These are phyloP conservation scores for Cirrhinus mrigala DNA, from an alignment of 2,797 vertebrate genomes.

Conservation along the genomic window DNA sequence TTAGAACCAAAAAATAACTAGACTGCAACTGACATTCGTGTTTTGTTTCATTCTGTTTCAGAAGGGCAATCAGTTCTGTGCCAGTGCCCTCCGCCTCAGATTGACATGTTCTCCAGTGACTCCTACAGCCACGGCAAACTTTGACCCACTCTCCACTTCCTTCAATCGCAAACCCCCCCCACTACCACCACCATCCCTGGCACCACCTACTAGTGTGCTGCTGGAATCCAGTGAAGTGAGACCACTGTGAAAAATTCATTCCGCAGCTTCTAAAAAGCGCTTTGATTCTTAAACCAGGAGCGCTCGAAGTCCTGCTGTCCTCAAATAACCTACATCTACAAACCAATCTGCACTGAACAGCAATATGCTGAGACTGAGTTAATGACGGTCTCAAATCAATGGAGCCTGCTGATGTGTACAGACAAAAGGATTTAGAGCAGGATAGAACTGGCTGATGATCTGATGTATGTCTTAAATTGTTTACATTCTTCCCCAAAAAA, in stretches of 20 bases:
- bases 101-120: constrained; percentile 69
- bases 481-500: background rate
- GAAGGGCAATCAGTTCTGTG: constrained; percentile 75
- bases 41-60: constrained; percentile 58
- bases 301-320: constrained; percentile 44
- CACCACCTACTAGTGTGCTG: constrained; percentile 56
- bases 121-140: constrained; percentile 61
- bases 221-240: constrained; percentile 71
- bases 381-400: constrained; percentile 36
- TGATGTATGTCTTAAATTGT: background rate
- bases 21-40: background rate
- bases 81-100: constrained; percentile 68
- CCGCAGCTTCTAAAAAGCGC: constrained; percentile 57
- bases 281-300: constrained; percentile 50
- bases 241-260: constrained; percentile 71
- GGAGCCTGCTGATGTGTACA: constrained; percentile 43
- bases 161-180: background rate
- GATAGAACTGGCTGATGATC: constrained; percentile 29
- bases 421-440: constrained; percentile 52
- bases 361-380: constrained; percentile 31
- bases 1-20: constrained; percentile 1
- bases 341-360: constrained; percentile 31
- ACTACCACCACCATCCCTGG: constrained; percentile 13
- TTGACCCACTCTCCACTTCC: constrained; percentile 28
- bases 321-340: constrained; percentile 51